phyloP scores from a whole-genome alignment of 2,113 vertebrate species.

The Apodemus speciosus region DNA sequence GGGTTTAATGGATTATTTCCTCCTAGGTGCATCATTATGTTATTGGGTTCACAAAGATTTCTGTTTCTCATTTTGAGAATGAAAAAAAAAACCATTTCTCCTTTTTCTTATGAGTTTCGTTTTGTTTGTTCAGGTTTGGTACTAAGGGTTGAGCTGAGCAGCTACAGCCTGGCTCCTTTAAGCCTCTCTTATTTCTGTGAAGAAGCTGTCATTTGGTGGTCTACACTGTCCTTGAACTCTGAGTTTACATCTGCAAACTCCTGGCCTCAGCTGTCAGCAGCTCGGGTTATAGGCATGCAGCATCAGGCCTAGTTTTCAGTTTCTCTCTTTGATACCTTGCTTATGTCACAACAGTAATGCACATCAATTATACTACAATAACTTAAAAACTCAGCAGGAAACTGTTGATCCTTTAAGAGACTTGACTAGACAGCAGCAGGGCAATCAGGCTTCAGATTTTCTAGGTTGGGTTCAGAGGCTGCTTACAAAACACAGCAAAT shows the following conservation, averaged over 20 bases:
- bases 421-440: background rate
- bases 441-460: background rate
- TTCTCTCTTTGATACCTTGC: background rate
- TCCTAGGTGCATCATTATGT: background rate
- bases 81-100: background rate
- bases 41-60: background rate
- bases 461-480: background rate
- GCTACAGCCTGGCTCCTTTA: background rate
- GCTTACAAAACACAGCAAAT: background rate
- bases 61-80: conserved; percentile 4
- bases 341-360: background rate
- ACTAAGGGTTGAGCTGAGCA: background rate
- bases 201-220: background rate
- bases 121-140: background rate
- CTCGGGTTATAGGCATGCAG: background rate
- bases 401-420: background rate
- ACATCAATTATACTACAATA: background rate
- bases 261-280: background rate
- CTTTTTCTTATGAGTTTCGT: background rate
- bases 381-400: background rate
- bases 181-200: background rate
- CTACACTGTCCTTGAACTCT: no score
- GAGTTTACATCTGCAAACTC: background rate
- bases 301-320: background rate
- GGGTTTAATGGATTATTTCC: conserved; percentile 27